phyloP scores from a whole-genome alignment of 1,140 invertebrate species.

The Brachionus koreanus region DNA sequence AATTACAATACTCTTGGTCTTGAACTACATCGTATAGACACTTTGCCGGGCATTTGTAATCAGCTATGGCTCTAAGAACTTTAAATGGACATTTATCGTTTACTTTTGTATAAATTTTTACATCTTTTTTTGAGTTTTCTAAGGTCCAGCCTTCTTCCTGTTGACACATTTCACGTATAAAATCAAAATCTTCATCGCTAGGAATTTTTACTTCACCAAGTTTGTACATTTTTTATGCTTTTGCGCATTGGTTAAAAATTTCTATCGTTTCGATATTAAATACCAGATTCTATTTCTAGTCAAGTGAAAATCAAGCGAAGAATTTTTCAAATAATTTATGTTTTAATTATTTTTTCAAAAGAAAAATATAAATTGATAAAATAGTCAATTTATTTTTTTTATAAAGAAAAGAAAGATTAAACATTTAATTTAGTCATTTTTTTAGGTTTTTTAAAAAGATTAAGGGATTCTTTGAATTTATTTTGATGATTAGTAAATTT shows the following conservation, averaged over 20 bases:
- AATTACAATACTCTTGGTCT: slow-evolving; percentile 24
- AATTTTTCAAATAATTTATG: too few species aligned
- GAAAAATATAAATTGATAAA: too few species aligned
- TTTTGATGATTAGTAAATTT: too few species aligned
- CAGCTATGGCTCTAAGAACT: neutral
- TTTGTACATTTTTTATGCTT: slow-evolving; percentile 10
- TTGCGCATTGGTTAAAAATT: neutral
- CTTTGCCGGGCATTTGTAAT: neutral
- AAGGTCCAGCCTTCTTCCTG: slow-evolving; percentile 16
- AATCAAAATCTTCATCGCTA: slow-evolving; percentile 24
- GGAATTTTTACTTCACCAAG: slow-evolving; percentile 30
- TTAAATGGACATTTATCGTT: slow-evolving; percentile 11
- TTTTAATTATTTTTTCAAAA: too few species aligned
- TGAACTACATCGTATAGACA: slow-evolving; percentile 36
- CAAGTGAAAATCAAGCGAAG: too few species aligned
- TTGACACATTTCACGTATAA: neutral
- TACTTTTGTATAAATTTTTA: slow-evolving; percentile 17
- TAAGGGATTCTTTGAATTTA: too few species aligned
- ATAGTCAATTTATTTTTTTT: too few species aligned
- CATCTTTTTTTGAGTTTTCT: neutral
- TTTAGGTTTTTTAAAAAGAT: too few species aligned
- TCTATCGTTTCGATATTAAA: neutral
- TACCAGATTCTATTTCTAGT: neutral
- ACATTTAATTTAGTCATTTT: too few species aligned
- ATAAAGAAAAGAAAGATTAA: too few species aligned